phyloP scores from a whole-genome alignment of 2,113 vertebrate genomes.

The Hemiprocne comata region DNA sequence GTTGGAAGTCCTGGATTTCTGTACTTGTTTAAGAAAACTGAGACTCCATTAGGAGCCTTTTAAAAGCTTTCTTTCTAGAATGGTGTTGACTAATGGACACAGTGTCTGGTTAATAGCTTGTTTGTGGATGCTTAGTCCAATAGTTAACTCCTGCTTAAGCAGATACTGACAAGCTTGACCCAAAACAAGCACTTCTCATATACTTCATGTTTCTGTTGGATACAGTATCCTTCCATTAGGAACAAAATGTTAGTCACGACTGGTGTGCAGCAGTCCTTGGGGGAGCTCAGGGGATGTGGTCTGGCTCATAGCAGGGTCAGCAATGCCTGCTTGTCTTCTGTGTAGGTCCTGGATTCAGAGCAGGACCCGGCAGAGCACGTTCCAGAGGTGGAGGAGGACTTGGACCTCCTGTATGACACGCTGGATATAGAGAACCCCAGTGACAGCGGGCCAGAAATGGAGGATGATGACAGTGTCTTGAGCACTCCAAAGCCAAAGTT shows the following conservation, averaged over 20 bases:
- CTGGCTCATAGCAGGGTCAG: neutral
- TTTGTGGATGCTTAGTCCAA: neutral
- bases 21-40: neutral
- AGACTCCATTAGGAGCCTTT: neutral
- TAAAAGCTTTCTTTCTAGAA: neutral
- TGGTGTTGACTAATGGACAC: neutral
- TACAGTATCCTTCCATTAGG: neutral
- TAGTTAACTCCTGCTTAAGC: neutral
- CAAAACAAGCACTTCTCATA: neutral
- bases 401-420: slow-evolving; percentile 90
- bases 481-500: slow-evolving; percentile 97
- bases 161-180: neutral
- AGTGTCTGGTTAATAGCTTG: neutral
- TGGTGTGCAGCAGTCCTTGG: neutral
- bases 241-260: neutral
- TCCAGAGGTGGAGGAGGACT: slow-evolving; percentile 92
- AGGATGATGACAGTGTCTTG: slow-evolving; percentile 95
- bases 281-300: neutral
- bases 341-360: slow-evolving; percentile 93
- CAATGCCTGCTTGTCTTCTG: neutral
- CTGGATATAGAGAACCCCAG: slow-evolving; percentile 96
- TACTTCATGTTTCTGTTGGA: neutral
- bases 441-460: slow-evolving; percentile 94
- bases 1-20: neutral
- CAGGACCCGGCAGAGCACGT: slow-evolving; percentile 91